phyloP scores from a whole-genome alignment of 2,797 vertebrate species.

The Sebastiscus tertius region DNA sequence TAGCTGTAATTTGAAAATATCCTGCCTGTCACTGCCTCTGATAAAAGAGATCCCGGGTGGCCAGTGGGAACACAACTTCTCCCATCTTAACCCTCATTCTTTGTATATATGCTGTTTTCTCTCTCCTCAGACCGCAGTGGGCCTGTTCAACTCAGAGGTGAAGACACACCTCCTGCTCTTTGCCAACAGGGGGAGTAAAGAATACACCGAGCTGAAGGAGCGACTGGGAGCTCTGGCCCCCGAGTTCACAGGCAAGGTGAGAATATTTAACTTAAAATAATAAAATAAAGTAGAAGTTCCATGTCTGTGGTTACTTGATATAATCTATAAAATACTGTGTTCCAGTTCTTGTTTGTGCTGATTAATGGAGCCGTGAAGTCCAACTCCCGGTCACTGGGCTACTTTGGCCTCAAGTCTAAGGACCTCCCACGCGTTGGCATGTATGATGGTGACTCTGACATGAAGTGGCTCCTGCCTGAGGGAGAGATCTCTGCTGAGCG shows the following conservation, averaged over 20 bases:
- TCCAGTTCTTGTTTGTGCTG: constrained; percentile 91
- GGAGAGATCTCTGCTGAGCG: constrained; percentile 81
- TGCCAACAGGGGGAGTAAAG: constrained; percentile 83
- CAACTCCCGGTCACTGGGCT: constrained; percentile 83
- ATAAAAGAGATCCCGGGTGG: not conserved
- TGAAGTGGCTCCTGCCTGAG: constrained; percentile 83
- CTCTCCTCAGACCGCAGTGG: constrained; percentile 84
- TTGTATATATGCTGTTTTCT: not conserved
- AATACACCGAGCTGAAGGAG: constrained; percentile 75
- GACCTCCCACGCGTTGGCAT: constrained; percentile 91
- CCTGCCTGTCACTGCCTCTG: not conserved
- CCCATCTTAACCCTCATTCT: not conserved
- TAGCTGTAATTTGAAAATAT: not conserved
- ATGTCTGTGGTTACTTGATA: not conserved
- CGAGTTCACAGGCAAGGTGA: constrained; percentile 81
- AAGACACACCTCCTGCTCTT: constrained; percentile 90
- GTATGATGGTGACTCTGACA: constrained; percentile 83
- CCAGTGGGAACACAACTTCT: not conserved
- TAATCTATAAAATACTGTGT: constrained; percentile 17
- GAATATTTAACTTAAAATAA: not conserved
- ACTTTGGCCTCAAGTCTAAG: constrained; percentile 86
- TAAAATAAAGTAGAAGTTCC: not conserved
- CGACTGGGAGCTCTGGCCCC: constrained; percentile 81
- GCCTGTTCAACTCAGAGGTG: constrained; percentile 88
- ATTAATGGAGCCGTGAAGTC: constrained; percentile 84